phyloP scores from a whole-genome alignment of 2,888 invertebrate genomes.

The Plagiodera versicolora region DNA sequence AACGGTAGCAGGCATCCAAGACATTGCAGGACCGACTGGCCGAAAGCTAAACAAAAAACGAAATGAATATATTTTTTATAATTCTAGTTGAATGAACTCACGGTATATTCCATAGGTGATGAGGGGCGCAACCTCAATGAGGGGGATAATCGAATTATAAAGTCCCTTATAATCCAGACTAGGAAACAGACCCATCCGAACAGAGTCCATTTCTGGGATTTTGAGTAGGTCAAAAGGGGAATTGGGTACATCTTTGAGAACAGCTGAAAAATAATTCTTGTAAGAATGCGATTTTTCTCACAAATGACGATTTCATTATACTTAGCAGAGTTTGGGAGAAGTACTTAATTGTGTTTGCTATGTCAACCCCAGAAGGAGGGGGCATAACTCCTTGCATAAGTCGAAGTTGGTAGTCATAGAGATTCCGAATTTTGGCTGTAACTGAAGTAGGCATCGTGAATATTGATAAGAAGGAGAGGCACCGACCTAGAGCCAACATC shows the following conservation, averaged over 20 bases:
- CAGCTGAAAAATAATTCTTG: slow-evolving; percentile 64
- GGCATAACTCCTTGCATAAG: slow-evolving; percentile 89
- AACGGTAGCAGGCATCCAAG: slow-evolving; percentile 94
- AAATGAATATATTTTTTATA: slow-evolving; percentile 9
- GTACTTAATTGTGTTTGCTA: slow-evolving; percentile 96
- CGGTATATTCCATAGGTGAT: slow-evolving; percentile 87
- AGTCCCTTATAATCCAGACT: slow-evolving; percentile 96
- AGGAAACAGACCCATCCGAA: slow-evolving; percentile 89
- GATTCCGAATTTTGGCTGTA: slow-evolving; percentile 95
- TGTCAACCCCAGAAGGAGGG: slow-evolving; percentile 91
- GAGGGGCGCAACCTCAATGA: slow-evolving; percentile 91
- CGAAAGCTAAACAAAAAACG: slow-evolving; percentile 71
- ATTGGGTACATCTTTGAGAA: slow-evolving; percentile 94
- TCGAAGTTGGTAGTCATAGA: slow-evolving; percentile 94
- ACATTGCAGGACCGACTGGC: slow-evolving; percentile 90
- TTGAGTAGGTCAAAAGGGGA: slow-evolving; percentile 91
- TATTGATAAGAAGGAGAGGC: slow-evolving; percentile 9
- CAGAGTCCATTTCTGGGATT: slow-evolving; percentile 81
- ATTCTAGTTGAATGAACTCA: slow-evolving; percentile 47
- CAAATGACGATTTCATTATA: slow-evolving; percentile 53
- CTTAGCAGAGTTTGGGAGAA: slow-evolving; percentile 96
- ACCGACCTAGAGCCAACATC: slow-evolving; percentile 27
- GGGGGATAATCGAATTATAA: slow-evolving; percentile 85
- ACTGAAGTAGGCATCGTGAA: slow-evolving; percentile 60
- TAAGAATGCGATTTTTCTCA: neutral